Evolutionary conservation across 1,140 invertebrate genomes (phyloP).

Genomic region (Zophobas morio): DNA sequence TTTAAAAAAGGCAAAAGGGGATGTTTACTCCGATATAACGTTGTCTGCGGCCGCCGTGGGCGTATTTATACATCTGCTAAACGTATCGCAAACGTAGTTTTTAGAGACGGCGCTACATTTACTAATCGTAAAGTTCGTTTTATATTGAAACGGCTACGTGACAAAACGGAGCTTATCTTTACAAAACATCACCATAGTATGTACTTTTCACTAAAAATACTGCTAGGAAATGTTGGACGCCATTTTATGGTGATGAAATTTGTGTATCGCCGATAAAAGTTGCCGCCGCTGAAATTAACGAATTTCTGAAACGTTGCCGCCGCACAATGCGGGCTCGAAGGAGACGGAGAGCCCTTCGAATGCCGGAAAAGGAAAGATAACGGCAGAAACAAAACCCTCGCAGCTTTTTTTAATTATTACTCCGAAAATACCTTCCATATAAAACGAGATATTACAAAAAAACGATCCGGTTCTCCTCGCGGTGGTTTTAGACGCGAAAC

Average conservation of each 20-base stretch:
- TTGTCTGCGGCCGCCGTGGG: not conserved
- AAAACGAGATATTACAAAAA: no score
- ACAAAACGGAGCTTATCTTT: slow-evolving; percentile 49
- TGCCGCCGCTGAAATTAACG: slow-evolving; percentile 34
- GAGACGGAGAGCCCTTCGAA: slow-evolving; percentile 6
- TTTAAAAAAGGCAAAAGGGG: slow-evolving; percentile 20
- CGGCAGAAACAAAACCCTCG: slow-evolving; percentile 12
- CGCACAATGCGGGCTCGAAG: not conserved
- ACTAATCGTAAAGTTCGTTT: slow-evolving; percentile 50
- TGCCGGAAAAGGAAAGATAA: slow-evolving; percentile 31
- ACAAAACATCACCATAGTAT: slow-evolving; percentile 42
- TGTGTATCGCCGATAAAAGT: slow-evolving; percentile 40
- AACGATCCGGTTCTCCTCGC: no score
- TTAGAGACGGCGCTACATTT: slow-evolving; percentile 42
- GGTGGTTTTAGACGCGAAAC: no score
- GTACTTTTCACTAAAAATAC: slow-evolving; percentile 46
- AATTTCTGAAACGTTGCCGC: slow-evolving; percentile 28
- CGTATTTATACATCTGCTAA: slow-evolving; percentile 27
- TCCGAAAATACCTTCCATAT: not conserved
- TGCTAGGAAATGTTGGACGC: slow-evolving; percentile 39
- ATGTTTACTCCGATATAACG: slow-evolving; percentile 29
- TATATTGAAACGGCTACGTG: slow-evolving; percentile 49
- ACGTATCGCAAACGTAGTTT: slow-evolving; percentile 37
- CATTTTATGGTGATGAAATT: slow-evolving; percentile 36
- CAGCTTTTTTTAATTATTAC: slow-evolving; percentile 11